These are phyloP conservation scores for Cairina moschata DNA, from an alignment of 2,113 vertebrate genomes.

Conservation along the genomic window DNA sequence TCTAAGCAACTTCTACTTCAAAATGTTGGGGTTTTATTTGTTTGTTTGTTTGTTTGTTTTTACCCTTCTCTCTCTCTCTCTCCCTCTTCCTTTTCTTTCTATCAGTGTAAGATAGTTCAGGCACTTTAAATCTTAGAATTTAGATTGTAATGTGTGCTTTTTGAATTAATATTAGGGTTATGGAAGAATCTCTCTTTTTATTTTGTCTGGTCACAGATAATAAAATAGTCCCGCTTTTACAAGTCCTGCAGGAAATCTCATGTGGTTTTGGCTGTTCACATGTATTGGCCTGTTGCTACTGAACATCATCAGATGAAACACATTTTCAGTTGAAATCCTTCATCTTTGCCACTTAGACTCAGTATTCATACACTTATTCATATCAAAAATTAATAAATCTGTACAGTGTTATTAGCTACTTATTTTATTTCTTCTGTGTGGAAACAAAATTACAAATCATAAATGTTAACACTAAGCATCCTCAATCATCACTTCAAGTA, in stretches of 20 bases:
- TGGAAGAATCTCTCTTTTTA: neutral
- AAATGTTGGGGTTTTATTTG: neutral
- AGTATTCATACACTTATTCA: neutral
- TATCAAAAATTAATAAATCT: neutral
- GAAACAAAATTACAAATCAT: neutral
- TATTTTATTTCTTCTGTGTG: neutral
- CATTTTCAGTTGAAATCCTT: neutral
- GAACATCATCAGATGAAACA: neutral
- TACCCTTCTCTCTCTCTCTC: fast-evolving
- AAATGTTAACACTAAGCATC: neutral
- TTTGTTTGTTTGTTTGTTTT: neutral
- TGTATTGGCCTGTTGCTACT: neutral
- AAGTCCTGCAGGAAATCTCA: neutral
- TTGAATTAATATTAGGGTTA: neutral
- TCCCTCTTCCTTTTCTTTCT: neutral
- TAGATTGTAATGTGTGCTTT: neutral
- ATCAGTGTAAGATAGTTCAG: neutral
- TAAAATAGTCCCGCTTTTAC: neutral
- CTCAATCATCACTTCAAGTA: neutral
- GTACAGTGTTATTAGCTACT: neutral
- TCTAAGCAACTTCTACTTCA: neutral
- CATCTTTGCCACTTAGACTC: neutral
- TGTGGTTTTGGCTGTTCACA: neutral
- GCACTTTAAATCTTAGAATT: neutral
- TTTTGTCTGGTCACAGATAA: neutral